A percentile compares a stretch with the other conserved stretches of the same genome.
Evolutionary conservation across 2,797 vertebrate species (phyloP).

Genomic region (Pangasius djambal): DNA sequence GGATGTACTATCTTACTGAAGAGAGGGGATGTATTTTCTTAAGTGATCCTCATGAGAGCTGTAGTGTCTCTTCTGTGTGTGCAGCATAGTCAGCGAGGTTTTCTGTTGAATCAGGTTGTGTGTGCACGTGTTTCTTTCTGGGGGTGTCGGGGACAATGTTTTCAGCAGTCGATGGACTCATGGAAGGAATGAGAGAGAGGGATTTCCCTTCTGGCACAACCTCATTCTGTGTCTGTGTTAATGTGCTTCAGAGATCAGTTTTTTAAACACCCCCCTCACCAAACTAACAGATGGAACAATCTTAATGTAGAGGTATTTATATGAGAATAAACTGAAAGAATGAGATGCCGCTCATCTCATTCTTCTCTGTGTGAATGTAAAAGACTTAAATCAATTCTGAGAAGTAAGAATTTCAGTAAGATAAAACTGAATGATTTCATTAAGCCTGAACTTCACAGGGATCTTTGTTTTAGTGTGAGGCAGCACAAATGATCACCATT

Average conservation of each 20-base stretch:
- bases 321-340: conserved; percentile 13
- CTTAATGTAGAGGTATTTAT: conserved; percentile 32
- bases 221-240: conserved; percentile 27
- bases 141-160: conserved; percentile 2
- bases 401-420: background rate
- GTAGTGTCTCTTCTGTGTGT: conserved; percentile 6
- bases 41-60: conserved; percentile 26
- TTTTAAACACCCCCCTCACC: conserved; percentile 12
- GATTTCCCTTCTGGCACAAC: background rate
- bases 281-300: conserved; percentile 30
- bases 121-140: background rate
- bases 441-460: background rate
- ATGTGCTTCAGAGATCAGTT: conserved; percentile 17
- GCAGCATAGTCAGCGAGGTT: background rate
- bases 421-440: background rate
- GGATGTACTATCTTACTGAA: conserved; percentile 19
- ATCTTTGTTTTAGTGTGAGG: background rate
- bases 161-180: conserved; percentile 15
- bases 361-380: background rate
- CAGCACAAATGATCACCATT: background rate
- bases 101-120: conserved; percentile 6
- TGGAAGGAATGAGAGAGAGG: background rate
- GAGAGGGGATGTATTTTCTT: conserved; percentile 24
- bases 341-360: background rate
- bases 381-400: background rate